These are phyloP conservation scores for Orgyia antiqua DNA, from an alignment of 2,888 invertebrate species.

Conservation along the genomic window DNA sequence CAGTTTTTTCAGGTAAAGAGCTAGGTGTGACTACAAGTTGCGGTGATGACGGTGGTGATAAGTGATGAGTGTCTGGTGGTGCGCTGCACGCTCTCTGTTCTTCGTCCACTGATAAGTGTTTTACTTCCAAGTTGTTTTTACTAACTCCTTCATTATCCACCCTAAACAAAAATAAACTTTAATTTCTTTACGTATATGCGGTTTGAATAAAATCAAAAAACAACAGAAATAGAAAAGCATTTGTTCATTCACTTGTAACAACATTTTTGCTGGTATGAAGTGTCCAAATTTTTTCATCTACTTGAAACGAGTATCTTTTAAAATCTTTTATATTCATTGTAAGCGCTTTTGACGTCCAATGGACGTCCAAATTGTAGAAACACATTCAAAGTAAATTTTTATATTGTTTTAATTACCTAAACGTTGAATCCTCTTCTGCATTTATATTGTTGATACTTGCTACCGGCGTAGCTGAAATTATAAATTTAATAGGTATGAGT, in stretches of 20 bases:
- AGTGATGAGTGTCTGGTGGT: conserved; percentile 30
- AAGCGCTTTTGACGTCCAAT: too few species aligned
- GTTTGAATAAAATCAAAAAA: too few species aligned
- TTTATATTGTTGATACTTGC: conserved; percentile 47
- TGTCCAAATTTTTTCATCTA: too few species aligned
- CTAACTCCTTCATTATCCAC: conserved; percentile 35
- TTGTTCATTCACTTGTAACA: too few species aligned
- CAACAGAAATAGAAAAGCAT: too few species aligned
- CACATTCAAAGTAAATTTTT: too few species aligned
- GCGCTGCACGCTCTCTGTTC: conserved; percentile 52
- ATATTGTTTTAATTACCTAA: conserved; percentile 40
- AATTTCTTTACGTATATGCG: too few species aligned
- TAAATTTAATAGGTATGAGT: neutral
- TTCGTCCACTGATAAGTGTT: conserved; percentile 40
- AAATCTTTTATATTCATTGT: too few species aligned
- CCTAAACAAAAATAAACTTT: conserved; percentile 12
- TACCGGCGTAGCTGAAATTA: conserved; percentile 46
- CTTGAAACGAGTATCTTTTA: too few species aligned
- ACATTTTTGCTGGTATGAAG: too few species aligned
- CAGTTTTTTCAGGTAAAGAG: conserved; percentile 16
- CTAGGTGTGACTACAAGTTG: conserved; percentile 26
- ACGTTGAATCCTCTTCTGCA: conserved; percentile 34
- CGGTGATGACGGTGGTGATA: conserved; percentile 21
- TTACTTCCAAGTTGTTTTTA: conserved; percentile 48
- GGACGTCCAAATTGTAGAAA: too few species aligned